Conservation (phyloP, 2,113 vertebrate genomes). For the Prochilodus magdalenae region DNA sequence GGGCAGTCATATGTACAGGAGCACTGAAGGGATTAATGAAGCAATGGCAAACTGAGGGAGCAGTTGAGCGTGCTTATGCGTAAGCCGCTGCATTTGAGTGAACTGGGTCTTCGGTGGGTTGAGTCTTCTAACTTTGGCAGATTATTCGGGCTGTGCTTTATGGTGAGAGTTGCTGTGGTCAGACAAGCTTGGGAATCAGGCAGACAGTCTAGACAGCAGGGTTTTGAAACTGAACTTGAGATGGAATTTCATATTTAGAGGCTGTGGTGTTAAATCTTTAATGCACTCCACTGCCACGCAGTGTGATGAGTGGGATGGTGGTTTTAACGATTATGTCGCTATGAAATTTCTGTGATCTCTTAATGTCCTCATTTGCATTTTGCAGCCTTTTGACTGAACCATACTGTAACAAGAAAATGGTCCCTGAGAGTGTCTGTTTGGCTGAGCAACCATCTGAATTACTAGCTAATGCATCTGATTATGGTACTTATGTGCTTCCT, state of each 20-base stretch:
- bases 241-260: constrained; percentile 48
- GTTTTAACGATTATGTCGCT: constrained; percentile 18
- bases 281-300: constrained; percentile 26
- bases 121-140: constrained; percentile 19
- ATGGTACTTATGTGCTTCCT: background rate
- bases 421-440: background rate
- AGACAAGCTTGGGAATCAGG: constrained; percentile 10
- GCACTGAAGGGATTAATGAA: constrained; percentile 48
- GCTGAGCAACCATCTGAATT: background rate
- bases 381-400: constrained; percentile 19
- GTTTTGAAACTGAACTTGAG: constrained; percentile 22
- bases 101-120: background rate
- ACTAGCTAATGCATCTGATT: background rate
- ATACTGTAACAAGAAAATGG: background rate
- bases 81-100: background rate
- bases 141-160: constrained; percentile 21
- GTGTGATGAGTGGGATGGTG: constrained; percentile 16
- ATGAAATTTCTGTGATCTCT: constrained; percentile 12
- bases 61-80: constrained; percentile 33
- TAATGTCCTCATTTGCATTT: constrained; percentile 25
- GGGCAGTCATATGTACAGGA: constrained; percentile 41
- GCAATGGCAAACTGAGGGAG: constrained; percentile 22
- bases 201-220: constrained; percentile 25
- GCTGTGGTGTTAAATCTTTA: constrained; percentile 45
- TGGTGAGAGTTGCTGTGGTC: constrained; percentile 35